Conservation (phyloP, 2,888 invertebrate species). For the Bruchidius siliquastri region DNA sequence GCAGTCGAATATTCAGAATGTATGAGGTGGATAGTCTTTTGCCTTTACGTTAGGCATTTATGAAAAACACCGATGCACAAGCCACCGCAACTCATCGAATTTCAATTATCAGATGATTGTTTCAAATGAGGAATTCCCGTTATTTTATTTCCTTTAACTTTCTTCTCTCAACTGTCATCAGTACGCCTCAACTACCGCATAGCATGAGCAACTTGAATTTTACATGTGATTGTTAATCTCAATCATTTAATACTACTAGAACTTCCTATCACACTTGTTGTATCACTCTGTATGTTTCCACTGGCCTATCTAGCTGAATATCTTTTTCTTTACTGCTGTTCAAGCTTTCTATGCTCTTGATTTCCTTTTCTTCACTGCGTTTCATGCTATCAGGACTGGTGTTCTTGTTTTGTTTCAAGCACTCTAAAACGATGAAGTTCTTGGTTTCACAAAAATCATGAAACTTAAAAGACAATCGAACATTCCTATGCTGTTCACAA, state of each 20-base stretch:
- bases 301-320: not conserved
- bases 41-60: no score
- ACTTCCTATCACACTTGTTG: not conserved
- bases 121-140: no score
- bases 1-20: no score
- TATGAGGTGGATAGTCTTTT: no score
- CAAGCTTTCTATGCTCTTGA: not conserved
- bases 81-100: no score
- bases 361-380: not conserved
- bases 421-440: not conserved
- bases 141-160: not conserved
- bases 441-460: no score
- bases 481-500: no score
- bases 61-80: no score
- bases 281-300: not conserved
- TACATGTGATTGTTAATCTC: not conserved
- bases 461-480: no score
- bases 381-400: not conserved
- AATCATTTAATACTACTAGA: not conserved
- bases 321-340: not conserved
- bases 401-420: not conserved
- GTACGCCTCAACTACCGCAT: not conserved
- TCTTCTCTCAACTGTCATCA: not conserved
- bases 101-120: no score
- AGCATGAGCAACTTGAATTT: not conserved